Percentiles rank a stretch among this genome's conserved stretches.
phyloP scores from a whole-genome alignment of 2,888 invertebrate genomes.

The Agonopterix subpropinquella region DNA sequence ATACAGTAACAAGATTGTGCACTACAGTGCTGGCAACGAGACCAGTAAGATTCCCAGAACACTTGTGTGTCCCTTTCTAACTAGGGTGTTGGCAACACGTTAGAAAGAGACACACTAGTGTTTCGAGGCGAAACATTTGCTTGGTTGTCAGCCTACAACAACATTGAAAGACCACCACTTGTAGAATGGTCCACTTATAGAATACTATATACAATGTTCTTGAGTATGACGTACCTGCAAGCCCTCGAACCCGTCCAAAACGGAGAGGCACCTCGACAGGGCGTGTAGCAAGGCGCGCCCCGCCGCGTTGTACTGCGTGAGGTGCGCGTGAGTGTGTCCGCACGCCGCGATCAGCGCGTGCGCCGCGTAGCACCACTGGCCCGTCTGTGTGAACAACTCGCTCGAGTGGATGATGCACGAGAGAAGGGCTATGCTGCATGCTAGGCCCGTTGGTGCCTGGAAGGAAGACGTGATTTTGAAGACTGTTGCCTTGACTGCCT shows the following conservation, averaged over 20 bases:
- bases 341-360: constrained; percentile 34
- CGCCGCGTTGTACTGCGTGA: constrained; percentile 35
- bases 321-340: constrained; percentile 21
- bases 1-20: no score
- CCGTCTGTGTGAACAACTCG: constrained; percentile 28
- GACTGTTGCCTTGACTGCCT: no score
- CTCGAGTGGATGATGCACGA: constrained; percentile 29
- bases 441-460: constrained; percentile 50
- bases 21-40: no score
- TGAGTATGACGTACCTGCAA: constrained; percentile 25
- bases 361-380: constrained; percentile 53
- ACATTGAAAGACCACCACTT: no score
- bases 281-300: constrained; percentile 41
- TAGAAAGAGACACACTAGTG: no score
- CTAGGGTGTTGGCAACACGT: no score
- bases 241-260: constrained; percentile 32
- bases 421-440: constrained; percentile 47
- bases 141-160: no score
- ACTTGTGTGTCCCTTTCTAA: no score
- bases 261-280: constrained; percentile 36
- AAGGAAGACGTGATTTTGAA: background rate
- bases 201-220: no score
- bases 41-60: no score
- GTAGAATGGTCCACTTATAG: no score
- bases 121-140: no score